These are phyloP conservation scores for Pterois miles DNA, from an alignment of 2,797 vertebrate species.

Conservation along the genomic window DNA sequence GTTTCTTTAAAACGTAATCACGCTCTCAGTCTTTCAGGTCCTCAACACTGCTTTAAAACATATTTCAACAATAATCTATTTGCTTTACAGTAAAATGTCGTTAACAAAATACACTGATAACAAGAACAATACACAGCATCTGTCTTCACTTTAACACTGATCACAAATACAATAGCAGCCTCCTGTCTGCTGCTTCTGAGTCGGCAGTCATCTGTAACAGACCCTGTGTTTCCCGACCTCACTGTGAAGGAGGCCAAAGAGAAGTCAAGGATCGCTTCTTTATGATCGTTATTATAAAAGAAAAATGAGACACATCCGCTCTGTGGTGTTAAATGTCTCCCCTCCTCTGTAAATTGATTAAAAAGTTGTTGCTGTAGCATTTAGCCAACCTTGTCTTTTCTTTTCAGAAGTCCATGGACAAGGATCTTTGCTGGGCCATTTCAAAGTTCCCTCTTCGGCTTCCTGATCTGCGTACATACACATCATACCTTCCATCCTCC, in stretches of 20 bases:
- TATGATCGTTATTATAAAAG: conserved; percentile 3
- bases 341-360: not conserved
- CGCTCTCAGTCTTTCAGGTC: not conserved
- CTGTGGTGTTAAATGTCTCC: not conserved
- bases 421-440: conserved; percentile 89
- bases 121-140: conserved; percentile 10
- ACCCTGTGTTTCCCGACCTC: not conserved
- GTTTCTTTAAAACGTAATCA: not conserved
- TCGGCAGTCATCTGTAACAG: not conserved
- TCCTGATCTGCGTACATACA: conserved; percentile 83
- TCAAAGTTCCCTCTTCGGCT: conserved; percentile 81
- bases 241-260: not conserved
- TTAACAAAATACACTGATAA: conserved; percentile 26
- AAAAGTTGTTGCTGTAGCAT: conserved; percentile 1
- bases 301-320: not conserved
- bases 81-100: conserved; percentile 20
- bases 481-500: conserved; percentile 80
- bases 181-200: not conserved
- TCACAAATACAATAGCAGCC: not conserved
- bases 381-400: not conserved
- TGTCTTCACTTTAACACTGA: not conserved
- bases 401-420: conserved; percentile 92
- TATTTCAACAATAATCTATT: not conserved
- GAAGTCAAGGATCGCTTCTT: not conserved
- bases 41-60: conserved; percentile 12